Conservation (phyloP, 2,113 vertebrate genomes). For the Myotis brandtii region DNA sequence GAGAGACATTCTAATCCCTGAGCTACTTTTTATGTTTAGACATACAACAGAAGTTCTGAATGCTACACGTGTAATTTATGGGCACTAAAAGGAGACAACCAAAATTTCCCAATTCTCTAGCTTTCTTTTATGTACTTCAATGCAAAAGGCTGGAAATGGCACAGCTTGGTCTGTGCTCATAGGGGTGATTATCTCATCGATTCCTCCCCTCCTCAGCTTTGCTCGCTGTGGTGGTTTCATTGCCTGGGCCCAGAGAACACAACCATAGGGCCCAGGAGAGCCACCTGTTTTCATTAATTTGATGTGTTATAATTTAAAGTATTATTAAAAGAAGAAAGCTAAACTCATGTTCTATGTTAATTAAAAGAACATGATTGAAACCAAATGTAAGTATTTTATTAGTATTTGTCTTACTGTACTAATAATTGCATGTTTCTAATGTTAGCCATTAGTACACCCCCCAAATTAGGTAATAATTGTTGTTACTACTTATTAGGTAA, state of each 20-base stretch:
- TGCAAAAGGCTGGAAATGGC: background rate
- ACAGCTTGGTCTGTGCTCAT: background rate
- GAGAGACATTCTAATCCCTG: background rate
- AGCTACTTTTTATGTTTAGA: background rate
- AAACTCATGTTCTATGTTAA: background rate
- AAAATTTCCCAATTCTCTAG: background rate
- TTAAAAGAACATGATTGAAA: conserved; percentile 33
- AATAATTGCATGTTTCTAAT: background rate
- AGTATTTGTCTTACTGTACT: background rate
- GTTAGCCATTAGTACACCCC: background rate
- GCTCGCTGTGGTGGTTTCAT: background rate
- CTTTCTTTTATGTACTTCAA: background rate
- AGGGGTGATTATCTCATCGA: background rate
- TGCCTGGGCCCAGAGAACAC: background rate
- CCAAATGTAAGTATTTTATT: conserved; percentile 1
- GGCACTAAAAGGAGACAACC: background rate
- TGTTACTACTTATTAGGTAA: background rate
- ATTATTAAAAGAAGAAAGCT: background rate
- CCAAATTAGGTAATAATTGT: background rate
- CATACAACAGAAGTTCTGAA: background rate
- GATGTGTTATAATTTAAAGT: background rate
- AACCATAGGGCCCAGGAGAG: background rate
- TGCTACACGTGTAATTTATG: background rate
- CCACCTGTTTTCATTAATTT: background rate
- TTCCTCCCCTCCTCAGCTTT: background rate